Percentiles rank a stretch among this genome's conserved stretches.
Conservation (phyloP, 2,113 vertebrate genomes). For the Azemiops feae region DNA sequence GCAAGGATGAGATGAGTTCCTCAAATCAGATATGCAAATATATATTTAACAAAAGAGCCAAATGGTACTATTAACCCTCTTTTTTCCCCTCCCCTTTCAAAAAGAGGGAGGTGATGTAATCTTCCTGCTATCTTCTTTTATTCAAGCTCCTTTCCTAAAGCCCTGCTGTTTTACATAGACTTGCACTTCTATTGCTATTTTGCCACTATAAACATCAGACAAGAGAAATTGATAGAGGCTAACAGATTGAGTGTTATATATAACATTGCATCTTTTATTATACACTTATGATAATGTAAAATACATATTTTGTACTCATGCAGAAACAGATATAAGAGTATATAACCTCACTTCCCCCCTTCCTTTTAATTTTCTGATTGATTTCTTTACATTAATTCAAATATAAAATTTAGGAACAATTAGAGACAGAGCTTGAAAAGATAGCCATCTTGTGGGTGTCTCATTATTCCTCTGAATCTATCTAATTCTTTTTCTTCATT, state of each 20-base stretch:
- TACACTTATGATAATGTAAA: not conserved
- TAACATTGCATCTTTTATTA: conserved; percentile 14
- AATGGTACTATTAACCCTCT: not conserved
- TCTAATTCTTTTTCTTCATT: not conserved
- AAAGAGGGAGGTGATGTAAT: conserved; percentile 29
- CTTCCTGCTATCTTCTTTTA: not conserved
- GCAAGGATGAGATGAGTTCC: conserved; percentile 34
- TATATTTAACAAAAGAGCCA: conserved; percentile 53
- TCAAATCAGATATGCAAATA: conserved; percentile 50
- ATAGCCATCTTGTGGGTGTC: conserved; percentile 68
- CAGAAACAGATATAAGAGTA: not conserved
- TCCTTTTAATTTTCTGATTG: conserved; percentile 43
- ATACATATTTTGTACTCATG: not conserved
- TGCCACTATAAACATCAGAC: conserved; percentile 3
- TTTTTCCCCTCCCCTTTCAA: conserved; percentile 26
- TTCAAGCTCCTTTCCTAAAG: not conserved
- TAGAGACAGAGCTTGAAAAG: conserved; percentile 47
- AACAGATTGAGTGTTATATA: not conserved
- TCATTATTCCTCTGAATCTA: conserved; percentile 14
- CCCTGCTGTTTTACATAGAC: not conserved
- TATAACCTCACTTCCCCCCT: not conserved
- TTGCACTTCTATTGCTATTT: not conserved
- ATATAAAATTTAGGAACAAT: conserved; percentile 37
- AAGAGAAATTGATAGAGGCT: conserved; percentile 3
- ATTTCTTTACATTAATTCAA: conserved; percentile 55